Evolutionary conservation across 2,113 vertebrate genomes (phyloP), one percentile per base, ranked within the genome.

Genomic region (Serilophus lunatus): DNA sequence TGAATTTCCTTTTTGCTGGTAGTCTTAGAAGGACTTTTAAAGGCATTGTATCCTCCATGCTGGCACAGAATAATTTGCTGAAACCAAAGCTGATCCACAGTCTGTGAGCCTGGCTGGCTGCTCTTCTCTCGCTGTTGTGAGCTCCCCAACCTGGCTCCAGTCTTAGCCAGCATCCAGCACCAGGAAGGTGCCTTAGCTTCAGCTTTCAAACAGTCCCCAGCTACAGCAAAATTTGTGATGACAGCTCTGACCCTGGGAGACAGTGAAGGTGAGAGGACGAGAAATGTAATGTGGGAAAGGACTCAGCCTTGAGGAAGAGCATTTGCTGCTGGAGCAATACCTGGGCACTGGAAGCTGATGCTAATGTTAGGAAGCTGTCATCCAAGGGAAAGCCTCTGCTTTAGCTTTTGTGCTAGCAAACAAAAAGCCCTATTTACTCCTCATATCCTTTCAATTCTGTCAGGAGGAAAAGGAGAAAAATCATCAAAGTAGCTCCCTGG

Each of bases 291-390:
- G 6, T 49, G 19, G 47, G 61, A 75, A 63, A 76, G 84, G 15
- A 3, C 19, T 5, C 29, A 68, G 45, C 17, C 40, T 68, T 35
- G 23, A 36, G 31, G 22, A 80, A 61, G 19, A 47, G 3, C 10
- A 13, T 82, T 68, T 91, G 49, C 31, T 2, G 1, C 40, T 45
- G 53, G 35, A 64, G 16, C 7, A 63, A 20, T 0, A 0, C 14
- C 51, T 91, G 29, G 42, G 29, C 0, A 1, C 24, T 49, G 57
- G 10, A 56, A 79, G 17, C 16, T n/a, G 40, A 72, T 31, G 74
- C 78, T 45, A 29, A 31, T 0, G 2, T 44, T 79, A 25, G 36
- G 47, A 89, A 87, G 44, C 9, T 44, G 17, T 54, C n/a, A 15
- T 82, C 51, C 40, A 49, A 60, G 70, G 29, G 31, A 85, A 60